Percentiles rank a stretch among this genome's conserved stretches.
phyloP scores from a whole-genome alignment of 2,888 invertebrate genomes.

The Idaea straminata region DNA sequence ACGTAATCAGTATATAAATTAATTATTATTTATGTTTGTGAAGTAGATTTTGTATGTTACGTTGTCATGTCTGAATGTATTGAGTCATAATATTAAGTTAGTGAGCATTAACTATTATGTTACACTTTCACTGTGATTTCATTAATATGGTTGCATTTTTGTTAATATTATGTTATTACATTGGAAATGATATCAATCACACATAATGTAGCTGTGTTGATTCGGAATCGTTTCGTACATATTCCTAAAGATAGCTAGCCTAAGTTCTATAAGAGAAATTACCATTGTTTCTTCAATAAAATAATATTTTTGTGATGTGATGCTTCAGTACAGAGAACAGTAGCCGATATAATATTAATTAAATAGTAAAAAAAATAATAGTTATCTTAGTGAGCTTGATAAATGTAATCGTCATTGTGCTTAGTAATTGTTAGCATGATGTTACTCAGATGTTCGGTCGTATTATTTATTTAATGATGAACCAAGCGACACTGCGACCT shows the following conservation, averaged over 20 bases:
- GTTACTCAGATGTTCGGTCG: slow-evolving; percentile 65
- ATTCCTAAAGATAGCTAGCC: slow-evolving; percentile 21
- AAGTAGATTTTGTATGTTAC: slow-evolving; percentile 60
- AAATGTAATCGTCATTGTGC: slow-evolving; percentile 78
- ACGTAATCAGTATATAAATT: slow-evolving; percentile 50
- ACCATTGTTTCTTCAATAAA: slow-evolving; percentile 43
- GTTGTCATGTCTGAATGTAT: slow-evolving; percentile 63
- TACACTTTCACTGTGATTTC: slow-evolving; percentile 76
- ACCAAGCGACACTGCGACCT: slow-evolving; percentile 29
- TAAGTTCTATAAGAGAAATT: slow-evolving; percentile 22
- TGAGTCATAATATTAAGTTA: slow-evolving; percentile 74
- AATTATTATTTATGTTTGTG: slow-evolving; percentile 56
- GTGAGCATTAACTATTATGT: slow-evolving; percentile 63
- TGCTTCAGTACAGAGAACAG: slow-evolving; percentile 72
- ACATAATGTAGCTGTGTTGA: slow-evolving; percentile 23
- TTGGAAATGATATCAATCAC: slow-evolving; percentile 37
- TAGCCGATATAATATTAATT: slow-evolving; percentile 69
- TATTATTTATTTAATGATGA: slow-evolving; percentile 44
- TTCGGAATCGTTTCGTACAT: slow-evolving; percentile 23
- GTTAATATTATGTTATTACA: slow-evolving; percentile 46
- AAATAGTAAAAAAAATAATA: slow-evolving; percentile 61
- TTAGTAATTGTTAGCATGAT: slow-evolving; percentile 75
- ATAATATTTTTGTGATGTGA: slow-evolving; percentile 55
- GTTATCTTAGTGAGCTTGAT: slow-evolving; percentile 76
- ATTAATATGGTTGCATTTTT: slow-evolving; percentile 69